Evolutionary conservation across 2,888 invertebrate genomes (phyloP).

Genomic region (Alitta virens): DNA sequence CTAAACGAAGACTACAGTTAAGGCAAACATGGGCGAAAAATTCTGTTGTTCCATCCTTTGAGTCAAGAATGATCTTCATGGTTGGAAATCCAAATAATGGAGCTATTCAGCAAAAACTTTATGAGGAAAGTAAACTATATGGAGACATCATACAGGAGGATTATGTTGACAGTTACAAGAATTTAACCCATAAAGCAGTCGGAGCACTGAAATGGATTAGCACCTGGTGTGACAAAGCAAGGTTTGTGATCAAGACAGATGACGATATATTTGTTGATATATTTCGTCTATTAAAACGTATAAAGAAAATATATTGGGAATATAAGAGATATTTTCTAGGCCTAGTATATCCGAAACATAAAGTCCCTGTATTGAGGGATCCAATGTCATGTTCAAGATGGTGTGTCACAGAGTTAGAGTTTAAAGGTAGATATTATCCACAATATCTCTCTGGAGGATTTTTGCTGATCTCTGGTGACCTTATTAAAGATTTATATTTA

Average conservation of each 20-base stretch:
- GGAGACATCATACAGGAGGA: too few species aligned
- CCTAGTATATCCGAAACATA: conserved; percentile 48
- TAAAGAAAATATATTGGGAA: neutral
- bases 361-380: neutral
- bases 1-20: neutral
- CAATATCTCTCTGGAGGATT: neutral
- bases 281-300: conserved; percentile 5
- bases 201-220: conserved; percentile 55
- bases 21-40: conserved; percentile 10
- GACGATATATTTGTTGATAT: conserved; percentile 5
- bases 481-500: neutral
- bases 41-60: neutral
- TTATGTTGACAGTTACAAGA: conserved; percentile 52
- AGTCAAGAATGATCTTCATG: conserved; percentile 5
- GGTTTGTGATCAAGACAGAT: neutral
- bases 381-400: neutral
- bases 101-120: conserved; percentile 32
- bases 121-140: conserved; percentile 39
- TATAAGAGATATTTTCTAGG: conserved; percentile 36
- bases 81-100: neutral
- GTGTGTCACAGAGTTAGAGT: neutral
- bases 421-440: neutral
- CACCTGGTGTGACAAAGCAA: conserved; percentile 40
- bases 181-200: conserved; percentile 57
- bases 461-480: neutral